phyloP scores from a whole-genome alignment of 2,797 vertebrate genomes.

The Sylvilagus floridanus region DNA sequence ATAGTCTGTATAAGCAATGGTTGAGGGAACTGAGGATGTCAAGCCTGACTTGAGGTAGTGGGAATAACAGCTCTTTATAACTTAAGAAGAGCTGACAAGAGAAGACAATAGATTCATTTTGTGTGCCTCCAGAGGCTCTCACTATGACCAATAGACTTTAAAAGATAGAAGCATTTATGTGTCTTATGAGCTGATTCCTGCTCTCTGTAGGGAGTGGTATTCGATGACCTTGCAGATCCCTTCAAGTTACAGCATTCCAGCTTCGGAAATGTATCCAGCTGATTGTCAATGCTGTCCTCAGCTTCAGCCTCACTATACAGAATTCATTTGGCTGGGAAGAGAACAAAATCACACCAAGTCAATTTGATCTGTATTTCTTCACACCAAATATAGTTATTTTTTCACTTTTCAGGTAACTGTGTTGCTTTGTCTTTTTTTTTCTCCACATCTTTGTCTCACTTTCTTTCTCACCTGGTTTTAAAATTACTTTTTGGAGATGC shows the following conservation, averaged over 20 bases:
- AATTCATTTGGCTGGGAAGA: conserved; percentile 63
- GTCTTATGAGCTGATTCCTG: conserved; percentile 49
- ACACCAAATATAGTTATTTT: neutral
- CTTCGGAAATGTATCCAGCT: conserved; percentile 64
- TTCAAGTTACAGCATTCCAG: conserved; percentile 40
- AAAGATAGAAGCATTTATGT: conserved; percentile 56
- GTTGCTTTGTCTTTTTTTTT: conserved; percentile 65
- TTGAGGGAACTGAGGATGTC: neutral
- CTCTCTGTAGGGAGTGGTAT: conserved; percentile 26
- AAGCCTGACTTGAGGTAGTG: conserved; percentile 9
- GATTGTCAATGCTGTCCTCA: conserved; percentile 56
- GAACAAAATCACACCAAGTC: conserved; percentile 52
- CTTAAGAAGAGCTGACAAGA: neutral
- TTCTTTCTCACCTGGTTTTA: conserved; percentile 18
- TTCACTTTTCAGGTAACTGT: neutral
- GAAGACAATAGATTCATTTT: conserved; percentile 59
- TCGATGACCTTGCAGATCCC: conserved; percentile 58
- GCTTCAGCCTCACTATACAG: conserved; percentile 38
- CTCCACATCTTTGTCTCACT: neutral
- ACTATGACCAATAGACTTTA: conserved; percentile 44
- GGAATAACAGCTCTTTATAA: neutral
- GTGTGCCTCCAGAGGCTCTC: conserved; percentile 18
- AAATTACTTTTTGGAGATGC: conserved; percentile 39
- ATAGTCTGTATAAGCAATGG: neutral
- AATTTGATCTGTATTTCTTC: conserved; percentile 41